Conservation (phyloP, 2,113 vertebrate genomes). For the Gymnogyps californianus region DNA sequence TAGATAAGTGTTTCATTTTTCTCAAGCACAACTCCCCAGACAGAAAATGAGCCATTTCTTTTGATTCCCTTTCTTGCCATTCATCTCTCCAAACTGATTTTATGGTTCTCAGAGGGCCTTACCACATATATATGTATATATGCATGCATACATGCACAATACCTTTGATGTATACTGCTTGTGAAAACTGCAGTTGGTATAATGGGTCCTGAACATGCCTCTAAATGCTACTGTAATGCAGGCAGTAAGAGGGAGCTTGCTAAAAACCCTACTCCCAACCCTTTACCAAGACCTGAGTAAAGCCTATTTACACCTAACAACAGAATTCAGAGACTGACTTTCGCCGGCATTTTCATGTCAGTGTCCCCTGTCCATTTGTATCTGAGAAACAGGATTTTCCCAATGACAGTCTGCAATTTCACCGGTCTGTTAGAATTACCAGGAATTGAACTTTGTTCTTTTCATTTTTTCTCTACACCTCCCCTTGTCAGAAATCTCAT, state of each 20-base stretch:
- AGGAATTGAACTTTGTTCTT: neutral
- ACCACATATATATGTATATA: accelerated
- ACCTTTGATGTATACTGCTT: neutral
- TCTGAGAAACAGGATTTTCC: neutral
- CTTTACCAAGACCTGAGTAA: neutral
- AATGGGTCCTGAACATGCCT: neutral
- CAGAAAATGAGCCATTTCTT: neutral
- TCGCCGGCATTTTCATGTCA: neutral
- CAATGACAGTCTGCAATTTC: neutral
- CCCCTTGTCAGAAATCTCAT: neutral
- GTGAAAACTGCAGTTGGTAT: neutral
- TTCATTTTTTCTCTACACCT: neutral
- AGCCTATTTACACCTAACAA: neutral
- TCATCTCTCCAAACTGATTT: neutral
- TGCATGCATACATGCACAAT: neutral
- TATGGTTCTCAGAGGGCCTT: neutral
- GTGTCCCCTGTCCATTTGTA: neutral
- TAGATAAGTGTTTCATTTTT: neutral
- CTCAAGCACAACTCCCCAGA: neutral
- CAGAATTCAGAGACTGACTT: neutral
- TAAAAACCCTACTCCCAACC: neutral
- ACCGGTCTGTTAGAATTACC: neutral
- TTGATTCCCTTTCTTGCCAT: neutral
- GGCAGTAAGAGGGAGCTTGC: neutral
- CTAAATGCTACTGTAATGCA: neutral